phyloP scores from a whole-genome alignment of 2,888 invertebrate species.

The Drosophila vallismaia region DNA sequence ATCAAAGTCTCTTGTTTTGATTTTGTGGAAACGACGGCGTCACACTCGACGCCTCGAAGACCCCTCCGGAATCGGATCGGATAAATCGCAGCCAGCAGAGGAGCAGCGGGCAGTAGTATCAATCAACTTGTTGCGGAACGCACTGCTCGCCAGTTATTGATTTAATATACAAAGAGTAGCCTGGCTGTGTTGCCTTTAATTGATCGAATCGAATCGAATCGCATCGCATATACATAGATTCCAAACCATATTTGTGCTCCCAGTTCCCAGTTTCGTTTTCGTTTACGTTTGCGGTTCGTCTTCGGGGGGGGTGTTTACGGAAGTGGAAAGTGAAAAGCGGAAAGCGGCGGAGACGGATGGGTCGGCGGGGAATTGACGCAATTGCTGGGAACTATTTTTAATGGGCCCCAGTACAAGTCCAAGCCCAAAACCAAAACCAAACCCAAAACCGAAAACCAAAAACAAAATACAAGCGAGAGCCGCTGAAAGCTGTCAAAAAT shows the following conservation, averaged over 20 bases:
- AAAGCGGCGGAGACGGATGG: constrained; percentile 12
- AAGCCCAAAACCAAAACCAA: constrained; percentile 3
- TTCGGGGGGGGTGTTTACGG: constrained; percentile 22
- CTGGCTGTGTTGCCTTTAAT: not conserved
- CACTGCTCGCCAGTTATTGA: constrained; percentile 39
- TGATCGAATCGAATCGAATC: not conserved
- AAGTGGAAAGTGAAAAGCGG: constrained; percentile 40
- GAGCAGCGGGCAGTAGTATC: constrained; percentile 1
- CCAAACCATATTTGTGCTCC: constrained; percentile 1
- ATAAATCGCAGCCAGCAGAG: constrained; percentile 1
- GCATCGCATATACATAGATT: not conserved
- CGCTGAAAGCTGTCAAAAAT: constrained; percentile 53
- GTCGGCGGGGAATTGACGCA: constrained; percentile 52
- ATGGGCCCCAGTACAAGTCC: constrained; percentile 14
- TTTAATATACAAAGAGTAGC: constrained; percentile 17
- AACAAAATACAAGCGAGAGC: constrained; percentile 8
- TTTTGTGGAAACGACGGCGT: constrained; percentile 3
- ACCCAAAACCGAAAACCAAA: constrained; percentile 4
- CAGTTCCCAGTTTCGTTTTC: not conserved
- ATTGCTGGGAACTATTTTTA: constrained; percentile 52
- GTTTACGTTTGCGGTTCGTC: not conserved
- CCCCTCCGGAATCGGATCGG: not conserved
- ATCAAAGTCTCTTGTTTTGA: constrained; percentile 16
- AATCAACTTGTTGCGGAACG: constrained; percentile 49
- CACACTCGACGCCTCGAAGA: not conserved